Percentiles rank a stretch among this genome's conserved stretches.
phyloP scores from a whole-genome alignment of 2,888 invertebrate species.

The Andrena bicolor region DNA sequence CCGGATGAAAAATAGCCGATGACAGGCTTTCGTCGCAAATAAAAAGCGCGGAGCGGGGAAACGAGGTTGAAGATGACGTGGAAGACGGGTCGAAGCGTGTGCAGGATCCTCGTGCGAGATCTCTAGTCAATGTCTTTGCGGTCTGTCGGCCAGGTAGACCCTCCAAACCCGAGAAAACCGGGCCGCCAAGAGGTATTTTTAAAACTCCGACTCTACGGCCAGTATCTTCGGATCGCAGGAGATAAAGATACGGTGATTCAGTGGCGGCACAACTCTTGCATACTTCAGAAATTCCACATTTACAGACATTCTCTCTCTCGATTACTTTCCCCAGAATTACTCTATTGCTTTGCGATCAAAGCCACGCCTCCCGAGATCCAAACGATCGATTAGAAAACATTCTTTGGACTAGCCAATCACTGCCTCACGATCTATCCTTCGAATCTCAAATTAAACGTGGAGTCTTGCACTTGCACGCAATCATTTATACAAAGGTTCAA shows the following conservation, averaged over 20 bases:
- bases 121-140: constrained; percentile 55
- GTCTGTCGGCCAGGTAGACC: constrained; percentile 71
- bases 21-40: constrained; percentile 41
- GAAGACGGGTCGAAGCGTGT: constrained; percentile 36
- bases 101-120: constrained; percentile 48
- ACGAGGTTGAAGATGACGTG: constrained; percentile 56
- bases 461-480: no score
- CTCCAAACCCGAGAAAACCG: constrained; percentile 66
- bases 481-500: no score
- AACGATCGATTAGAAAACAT: background rate
- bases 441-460: no score
- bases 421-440: background rate
- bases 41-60: constrained; percentile 15
- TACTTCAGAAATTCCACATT: constrained; percentile 1
- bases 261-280: constrained; percentile 10
- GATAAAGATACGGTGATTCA: constrained; percentile 58
- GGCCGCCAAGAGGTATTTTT: constrained; percentile 76
- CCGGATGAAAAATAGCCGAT: constrained; percentile 40
- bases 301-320: background rate
- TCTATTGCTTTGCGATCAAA: background rate
- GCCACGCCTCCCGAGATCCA: background rate
- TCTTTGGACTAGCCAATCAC: background rate
- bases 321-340: background rate
- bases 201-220: constrained; percentile 60
- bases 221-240: constrained; percentile 49